Conservation (phyloP, 2,113 vertebrate genomes). For the Lepus europaeus region DNA sequence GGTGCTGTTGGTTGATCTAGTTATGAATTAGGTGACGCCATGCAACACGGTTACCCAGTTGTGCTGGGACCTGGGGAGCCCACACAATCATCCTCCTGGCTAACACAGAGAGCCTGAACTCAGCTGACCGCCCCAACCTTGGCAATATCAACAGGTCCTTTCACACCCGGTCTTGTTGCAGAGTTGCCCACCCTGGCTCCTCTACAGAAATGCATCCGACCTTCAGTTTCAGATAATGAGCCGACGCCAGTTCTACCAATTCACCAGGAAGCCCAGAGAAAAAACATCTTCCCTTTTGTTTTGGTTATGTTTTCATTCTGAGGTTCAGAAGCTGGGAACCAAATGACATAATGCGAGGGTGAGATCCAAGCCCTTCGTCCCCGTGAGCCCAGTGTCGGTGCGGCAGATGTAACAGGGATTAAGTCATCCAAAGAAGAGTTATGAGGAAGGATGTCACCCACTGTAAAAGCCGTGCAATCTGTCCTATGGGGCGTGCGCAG, state of each 20-base stretch:
- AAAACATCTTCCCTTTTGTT: slow-evolving; percentile 44
- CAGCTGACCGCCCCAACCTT: fast-evolving
- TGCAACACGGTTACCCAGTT: not conserved
- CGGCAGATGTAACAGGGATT: slow-evolving; percentile 71
- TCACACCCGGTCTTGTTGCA: not conserved
- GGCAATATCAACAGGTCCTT: not conserved
- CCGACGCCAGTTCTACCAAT: not conserved
- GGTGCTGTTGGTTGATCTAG: too few species aligned
- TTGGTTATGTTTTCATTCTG: slow-evolving; percentile 65
- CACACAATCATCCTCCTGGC: not conserved
- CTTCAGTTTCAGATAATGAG: not conserved
- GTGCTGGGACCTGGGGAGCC: not conserved
- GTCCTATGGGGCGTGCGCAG: slow-evolving; percentile 38
- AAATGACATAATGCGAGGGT: slow-evolving; percentile 70
- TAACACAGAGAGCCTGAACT: not conserved
- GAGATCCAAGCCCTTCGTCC: slow-evolving; percentile 74
- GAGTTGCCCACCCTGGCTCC: not conserved
- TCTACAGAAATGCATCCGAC: not conserved
- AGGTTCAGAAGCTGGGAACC: slow-evolving; percentile 76
- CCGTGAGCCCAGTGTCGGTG: slow-evolving; percentile 6
- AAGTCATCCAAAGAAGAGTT: slow-evolving; percentile 70
- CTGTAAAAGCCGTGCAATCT: slow-evolving; percentile 60
- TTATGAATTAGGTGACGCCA: not conserved
- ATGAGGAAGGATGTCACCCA: slow-evolving; percentile 52
- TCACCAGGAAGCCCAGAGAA: slow-evolving; percentile 65